A percentile compares a stretch with the other conserved stretches of the same genome.
These are phyloP conservation scores for Brachyhypopomus gauderio DNA, from an alignment of 2,113 vertebrate species.

Conservation along the genomic window DNA sequence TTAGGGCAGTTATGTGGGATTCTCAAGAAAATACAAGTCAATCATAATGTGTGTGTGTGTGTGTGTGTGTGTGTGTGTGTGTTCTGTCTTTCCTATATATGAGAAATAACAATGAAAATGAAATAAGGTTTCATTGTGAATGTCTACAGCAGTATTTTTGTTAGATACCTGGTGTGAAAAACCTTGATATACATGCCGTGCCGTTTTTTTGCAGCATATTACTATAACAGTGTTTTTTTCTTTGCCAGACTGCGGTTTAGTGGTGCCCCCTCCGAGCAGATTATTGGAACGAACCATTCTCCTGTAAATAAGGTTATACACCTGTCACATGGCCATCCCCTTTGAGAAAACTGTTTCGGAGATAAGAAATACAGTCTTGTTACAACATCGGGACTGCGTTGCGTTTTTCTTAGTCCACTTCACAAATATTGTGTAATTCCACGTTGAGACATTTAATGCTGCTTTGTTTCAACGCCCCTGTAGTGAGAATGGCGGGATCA, in stretches of 20 bases:
- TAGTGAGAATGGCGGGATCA: conserved; percentile 68
- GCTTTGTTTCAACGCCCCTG: conserved; percentile 57
- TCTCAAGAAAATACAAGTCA: too few relatives aligned
- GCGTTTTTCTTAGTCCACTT: neutral
- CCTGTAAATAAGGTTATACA: conserved; percentile 64
- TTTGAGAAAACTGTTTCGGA: neutral
- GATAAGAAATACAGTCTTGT: neutral
- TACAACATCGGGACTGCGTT: rapidly evolving
- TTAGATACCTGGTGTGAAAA: too few relatives aligned
- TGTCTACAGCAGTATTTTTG: too few relatives aligned
- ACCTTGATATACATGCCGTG: neutral
- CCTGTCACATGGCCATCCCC: conserved; percentile 67
- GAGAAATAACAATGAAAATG: too few relatives aligned
- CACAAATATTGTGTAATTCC: neutral
- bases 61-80: too few relatives aligned
- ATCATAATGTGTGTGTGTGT: too few relatives aligned
- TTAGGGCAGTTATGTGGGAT: neutral
- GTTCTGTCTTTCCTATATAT: too few relatives aligned
- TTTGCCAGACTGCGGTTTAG: conserved; percentile 70
- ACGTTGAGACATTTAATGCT: neutral
- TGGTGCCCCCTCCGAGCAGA: conserved; percentile 60
- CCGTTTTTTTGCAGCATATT: neutral
- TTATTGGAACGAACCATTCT: conserved; percentile 77
- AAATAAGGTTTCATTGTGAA: too few relatives aligned
- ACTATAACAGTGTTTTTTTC: conserved; percentile 48